Conservation (phyloP, 2,888 invertebrate genomes). For the Amphipyra berbera region DNA sequence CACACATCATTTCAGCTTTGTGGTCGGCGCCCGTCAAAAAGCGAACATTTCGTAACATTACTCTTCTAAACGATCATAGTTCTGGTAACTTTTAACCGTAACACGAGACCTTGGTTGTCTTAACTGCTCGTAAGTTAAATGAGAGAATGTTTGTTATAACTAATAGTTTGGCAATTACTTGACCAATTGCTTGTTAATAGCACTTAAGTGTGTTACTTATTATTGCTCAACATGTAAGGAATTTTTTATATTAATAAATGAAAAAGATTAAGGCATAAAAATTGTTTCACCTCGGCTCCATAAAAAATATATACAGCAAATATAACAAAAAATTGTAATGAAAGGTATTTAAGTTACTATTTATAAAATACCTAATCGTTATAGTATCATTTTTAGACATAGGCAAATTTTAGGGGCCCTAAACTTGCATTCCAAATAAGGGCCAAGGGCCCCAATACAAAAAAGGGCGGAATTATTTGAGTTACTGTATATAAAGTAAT, state of each 20-base stretch:
- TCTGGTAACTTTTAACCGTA: constrained; percentile 14
- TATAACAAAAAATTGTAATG: too few relatives aligned
- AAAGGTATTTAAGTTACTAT: too few relatives aligned
- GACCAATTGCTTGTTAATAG: constrained; percentile 6
- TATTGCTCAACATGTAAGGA: background rate
- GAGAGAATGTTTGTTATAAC: constrained; percentile 18
- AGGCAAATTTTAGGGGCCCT: too few relatives aligned
- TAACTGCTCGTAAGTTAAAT: constrained; percentile 19
- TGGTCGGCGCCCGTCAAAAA: constrained; percentile 9
- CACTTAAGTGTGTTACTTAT: constrained; percentile 5
- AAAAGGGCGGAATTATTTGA: too few relatives aligned
- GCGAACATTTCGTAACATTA: constrained; percentile 2
- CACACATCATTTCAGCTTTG: background rate
- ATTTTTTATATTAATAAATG: background rate
- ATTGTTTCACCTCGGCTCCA: too few relatives aligned
- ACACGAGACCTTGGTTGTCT: constrained; percentile 9
- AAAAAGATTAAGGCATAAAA: too few relatives aligned
- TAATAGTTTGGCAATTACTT: constrained; percentile 24
- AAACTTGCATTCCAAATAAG: too few relatives aligned
- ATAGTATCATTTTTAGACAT: too few relatives aligned
- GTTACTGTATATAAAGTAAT: too few relatives aligned
- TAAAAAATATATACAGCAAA: too few relatives aligned
- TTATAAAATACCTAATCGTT: too few relatives aligned
- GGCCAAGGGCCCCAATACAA: too few relatives aligned
- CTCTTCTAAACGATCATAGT: constrained; percentile 16